Evolutionary conservation across 53 echinoderm and acorn worm species (phyloP), one percentile per base, ranked within the genome.

Genomic region (Paelopatides confundens): DNA sequence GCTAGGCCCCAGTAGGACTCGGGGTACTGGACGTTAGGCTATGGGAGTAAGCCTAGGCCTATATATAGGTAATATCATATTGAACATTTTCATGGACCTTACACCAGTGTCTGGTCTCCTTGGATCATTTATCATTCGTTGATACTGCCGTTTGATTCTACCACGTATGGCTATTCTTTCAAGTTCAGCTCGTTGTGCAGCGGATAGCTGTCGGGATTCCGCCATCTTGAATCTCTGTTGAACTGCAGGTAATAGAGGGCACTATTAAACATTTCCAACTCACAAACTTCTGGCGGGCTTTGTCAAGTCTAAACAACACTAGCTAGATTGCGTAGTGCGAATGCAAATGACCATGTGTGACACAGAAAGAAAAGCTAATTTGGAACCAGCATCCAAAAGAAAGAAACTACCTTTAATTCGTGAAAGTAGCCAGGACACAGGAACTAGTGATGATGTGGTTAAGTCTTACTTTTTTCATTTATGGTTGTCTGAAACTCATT

Each of bases 121-220:
- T 1, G 97, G 97, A 70, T 95, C 77, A 52, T 97, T 95, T 23
- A 97, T 88, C 85, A 93, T 90, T 38, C 93, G 89, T 67, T 95
- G 97, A 81, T 91, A 97, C 27, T 95, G 90, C 63, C 92, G 92
- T 47, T 93, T 92, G 17, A 94, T 74, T 30, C 81, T 87, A 76
- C 90, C 68, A 62, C 97, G 65, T 53, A 97, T 82, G 40, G 87
- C 88, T 71, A 90, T 86, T 69, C 97, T 87, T 85, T 97, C 93
- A 27, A 83, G 43, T 63, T 88, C 95, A 24, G 97, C 97, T 87
- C 65, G 71, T 82, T 85, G 95, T 37, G 91, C 91, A 37, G 84
- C 93, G 29, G 92, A 79, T 17, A 79, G 33, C 64, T n/a, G 91
- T 9, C 37, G 28, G 15, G n/a, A 85, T 43, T 85, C 78, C 12